A percentile compares a stretch with the other conserved stretches of the same genome.
These are phyloP conservation scores for Icerya purchasi DNA, from an alignment of 2,888 invertebrate species.

Conservation along the genomic window DNA sequence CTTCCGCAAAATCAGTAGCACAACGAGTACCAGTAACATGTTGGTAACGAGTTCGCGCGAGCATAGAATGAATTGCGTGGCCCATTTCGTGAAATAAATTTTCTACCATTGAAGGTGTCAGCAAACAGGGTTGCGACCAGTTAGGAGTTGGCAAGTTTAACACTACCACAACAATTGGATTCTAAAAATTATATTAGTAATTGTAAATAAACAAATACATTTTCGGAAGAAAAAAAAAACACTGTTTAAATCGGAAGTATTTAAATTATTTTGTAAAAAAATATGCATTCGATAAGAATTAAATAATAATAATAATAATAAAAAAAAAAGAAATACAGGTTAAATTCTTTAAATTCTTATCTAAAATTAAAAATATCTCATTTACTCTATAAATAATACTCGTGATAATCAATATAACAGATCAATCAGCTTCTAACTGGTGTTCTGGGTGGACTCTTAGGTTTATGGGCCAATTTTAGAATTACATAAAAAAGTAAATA, in stretches of 20 bases:
- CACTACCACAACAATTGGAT: conserved; percentile 83
- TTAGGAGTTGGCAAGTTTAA: conserved; percentile 59
- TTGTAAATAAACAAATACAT: not conserved
- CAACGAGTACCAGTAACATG: conserved; percentile 95
- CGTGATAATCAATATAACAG: too few species aligned
- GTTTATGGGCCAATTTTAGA: too few species aligned
- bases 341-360: too few species aligned
- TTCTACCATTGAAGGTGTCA: conserved; percentile 69
- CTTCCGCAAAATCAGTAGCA: conserved; percentile 94
- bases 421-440: too few species aligned
- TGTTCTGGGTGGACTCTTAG: too few species aligned
- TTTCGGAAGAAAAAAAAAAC: not conserved
- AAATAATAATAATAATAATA: too few species aligned
- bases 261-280: not conserved
- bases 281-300: not conserved
- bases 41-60: conserved; percentile 84
- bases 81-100: conserved; percentile 98
- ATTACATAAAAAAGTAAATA: too few species aligned
- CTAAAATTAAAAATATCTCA: too few species aligned
- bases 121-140: conserved; percentile 51
- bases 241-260: not conserved
- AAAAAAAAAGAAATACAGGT: too few species aligned
- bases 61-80: conserved; percentile 96
- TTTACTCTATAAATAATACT: too few species aligned
- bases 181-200: conserved; percentile 27